A percentile compares a stretch with the other conserved stretches of the same genome.
phyloP scores from a whole-genome alignment of 2,113 vertebrate genomes.

The Scopus umbretta region DNA sequence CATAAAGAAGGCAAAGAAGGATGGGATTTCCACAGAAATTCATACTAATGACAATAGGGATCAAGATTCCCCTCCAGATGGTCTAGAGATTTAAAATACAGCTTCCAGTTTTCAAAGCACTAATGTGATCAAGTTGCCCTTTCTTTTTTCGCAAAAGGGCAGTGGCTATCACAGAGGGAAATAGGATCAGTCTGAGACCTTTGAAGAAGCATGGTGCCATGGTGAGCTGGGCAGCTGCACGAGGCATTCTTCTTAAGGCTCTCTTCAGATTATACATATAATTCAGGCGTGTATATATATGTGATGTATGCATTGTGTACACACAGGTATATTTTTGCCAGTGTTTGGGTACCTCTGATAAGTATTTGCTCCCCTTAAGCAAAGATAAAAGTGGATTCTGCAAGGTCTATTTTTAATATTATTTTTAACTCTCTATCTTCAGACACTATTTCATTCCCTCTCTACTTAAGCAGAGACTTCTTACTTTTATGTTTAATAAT shows the following conservation, averaged over 20 bases:
- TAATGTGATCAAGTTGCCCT: background rate
- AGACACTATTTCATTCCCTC: background rate
- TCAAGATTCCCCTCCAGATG: background rate
- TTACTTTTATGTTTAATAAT: constrained; percentile 38
- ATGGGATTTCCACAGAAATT: background rate
- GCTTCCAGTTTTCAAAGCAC: background rate
- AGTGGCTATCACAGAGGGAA: rapidly evolving
- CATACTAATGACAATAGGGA: background rate
- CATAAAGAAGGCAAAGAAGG: background rate
- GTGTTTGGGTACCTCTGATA: background rate
- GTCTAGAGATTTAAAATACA: background rate
- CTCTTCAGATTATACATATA: background rate
- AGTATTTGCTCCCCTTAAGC: background rate
- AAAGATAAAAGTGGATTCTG: background rate
- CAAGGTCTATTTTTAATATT: background rate
- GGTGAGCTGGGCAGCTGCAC: background rate
- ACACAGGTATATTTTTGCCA: background rate
- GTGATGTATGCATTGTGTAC: background rate
- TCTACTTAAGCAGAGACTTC: background rate
- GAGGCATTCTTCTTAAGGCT: background rate
- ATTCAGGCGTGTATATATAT: background rate
- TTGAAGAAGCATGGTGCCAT: rapidly evolving
- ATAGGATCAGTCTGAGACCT: background rate
- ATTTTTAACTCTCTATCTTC: background rate
- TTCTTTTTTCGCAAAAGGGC: background rate